Conservation (phyloP, 92 coral and sea anemone genomes). For the Isaurus tuberculatus region DNA sequence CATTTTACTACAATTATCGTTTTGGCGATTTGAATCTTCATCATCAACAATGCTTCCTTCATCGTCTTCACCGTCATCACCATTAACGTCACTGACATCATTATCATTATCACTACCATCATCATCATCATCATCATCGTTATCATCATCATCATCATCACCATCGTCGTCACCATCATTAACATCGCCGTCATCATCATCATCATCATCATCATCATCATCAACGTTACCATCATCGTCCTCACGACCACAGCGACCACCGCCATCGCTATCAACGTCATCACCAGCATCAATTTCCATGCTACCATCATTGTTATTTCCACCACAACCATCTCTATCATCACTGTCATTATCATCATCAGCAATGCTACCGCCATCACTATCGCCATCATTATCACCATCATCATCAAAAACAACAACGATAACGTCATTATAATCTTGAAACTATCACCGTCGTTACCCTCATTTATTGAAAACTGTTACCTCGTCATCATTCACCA, state of each 20-base stretch:
- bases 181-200: not conserved
- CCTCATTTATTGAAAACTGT: not conserved
- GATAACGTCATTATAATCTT: too few relatives aligned
- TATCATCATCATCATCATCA: not conserved
- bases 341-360: not conserved
- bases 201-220: not conserved
- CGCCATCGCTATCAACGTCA: not conserved
- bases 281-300: not conserved
- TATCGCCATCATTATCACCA: not conserved
- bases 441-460: too few relatives aligned
- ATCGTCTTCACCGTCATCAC: not conserved
- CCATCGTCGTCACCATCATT: not conserved
- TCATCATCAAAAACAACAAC: not conserved
- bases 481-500: conserved; percentile 99
- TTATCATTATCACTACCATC: not conserved
- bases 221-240: not conserved
- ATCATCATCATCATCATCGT: not conserved
- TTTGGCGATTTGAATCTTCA: not conserved
- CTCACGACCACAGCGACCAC: not conserved
- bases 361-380: not conserved
- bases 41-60: not conserved
- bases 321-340: not conserved
- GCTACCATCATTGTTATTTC: not conserved
- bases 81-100: not conserved
- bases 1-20: too few relatives aligned